phyloP scores from a whole-genome alignment of 2,888 invertebrate species.

The Lagria hirta region DNA sequence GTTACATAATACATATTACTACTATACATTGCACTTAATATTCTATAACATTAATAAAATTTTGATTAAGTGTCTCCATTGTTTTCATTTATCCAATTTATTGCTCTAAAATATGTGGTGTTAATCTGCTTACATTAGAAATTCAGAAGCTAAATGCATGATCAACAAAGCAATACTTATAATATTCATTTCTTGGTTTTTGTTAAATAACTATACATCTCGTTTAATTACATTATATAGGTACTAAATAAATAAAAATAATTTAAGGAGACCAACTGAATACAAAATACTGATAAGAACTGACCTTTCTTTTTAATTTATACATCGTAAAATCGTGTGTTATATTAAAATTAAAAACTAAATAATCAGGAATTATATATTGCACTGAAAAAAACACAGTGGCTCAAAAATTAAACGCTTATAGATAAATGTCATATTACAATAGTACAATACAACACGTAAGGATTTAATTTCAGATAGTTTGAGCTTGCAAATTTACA shows the following conservation, averaged over 20 bases:
- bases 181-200: constrained; percentile 34
- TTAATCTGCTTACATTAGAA: constrained; percentile 14
- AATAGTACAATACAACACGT: constrained; percentile 29
- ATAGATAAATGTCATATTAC: constrained; percentile 25
- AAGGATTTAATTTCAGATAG: too few relatives aligned
- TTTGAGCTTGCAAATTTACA: too few relatives aligned
- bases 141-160: constrained; percentile 38
- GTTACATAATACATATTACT: constrained; percentile 1
- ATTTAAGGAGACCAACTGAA: constrained; percentile 47
- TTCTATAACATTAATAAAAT: constrained; percentile 19
- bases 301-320: constrained; percentile 41
- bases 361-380: constrained; percentile 35
- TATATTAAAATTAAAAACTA: constrained; percentile 9
- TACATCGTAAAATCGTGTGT: constrained; percentile 5
- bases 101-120: constrained; percentile 4
- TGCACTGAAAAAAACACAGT: constrained; percentile 47
- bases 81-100: too few relatives aligned
- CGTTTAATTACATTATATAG: constrained; percentile 50
- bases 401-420: constrained; percentile 24
- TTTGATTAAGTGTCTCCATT: constrained; percentile 21
- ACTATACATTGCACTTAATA: constrained; percentile 20
- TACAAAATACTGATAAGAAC: constrained; percentile 52
- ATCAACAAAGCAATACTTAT: constrained; percentile 40
- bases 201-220: constrained; percentile 48
- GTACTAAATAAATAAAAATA: constrained; percentile 50